A percentile compares a stretch with the other conserved stretches of the same genome.
These are phyloP conservation scores for Procambarus virginalis DNA, from an alignment of 1,140 invertebrate species.

Conservation along the genomic window DNA sequence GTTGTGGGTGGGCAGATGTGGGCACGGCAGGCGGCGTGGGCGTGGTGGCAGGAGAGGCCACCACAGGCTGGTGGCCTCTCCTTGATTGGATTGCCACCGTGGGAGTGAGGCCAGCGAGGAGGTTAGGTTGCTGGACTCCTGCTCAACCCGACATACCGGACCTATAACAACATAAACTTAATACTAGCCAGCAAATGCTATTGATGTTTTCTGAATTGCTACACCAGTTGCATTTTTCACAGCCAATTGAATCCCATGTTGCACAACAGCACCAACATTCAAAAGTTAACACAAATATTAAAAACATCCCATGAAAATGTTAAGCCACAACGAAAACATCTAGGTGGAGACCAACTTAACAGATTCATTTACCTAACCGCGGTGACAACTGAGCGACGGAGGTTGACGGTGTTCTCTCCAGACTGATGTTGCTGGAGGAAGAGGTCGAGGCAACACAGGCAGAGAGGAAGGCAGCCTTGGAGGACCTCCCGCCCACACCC, in stretches of 20 bases:
- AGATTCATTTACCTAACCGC: neutral
- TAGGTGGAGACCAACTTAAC: neutral
- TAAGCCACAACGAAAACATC: neutral
- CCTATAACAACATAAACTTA: neutral
- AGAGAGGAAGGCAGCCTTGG: slow-evolving; percentile 13
- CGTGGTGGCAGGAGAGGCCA: neutral
- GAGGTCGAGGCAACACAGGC: slow-evolving; percentile 7
- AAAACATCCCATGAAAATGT: neutral
- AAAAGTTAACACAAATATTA: neutral
- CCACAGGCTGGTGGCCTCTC: too few relatives aligned
- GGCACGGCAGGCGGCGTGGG: neutral
- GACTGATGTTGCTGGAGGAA: neutral
- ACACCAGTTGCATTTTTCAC: neutral
- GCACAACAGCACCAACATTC: neutral
- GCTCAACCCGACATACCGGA: neutral
- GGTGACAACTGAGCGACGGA: neutral
- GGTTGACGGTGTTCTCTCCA: neutral
- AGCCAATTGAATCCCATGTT: neutral
- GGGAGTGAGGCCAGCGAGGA: neutral
- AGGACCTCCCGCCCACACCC: neutral
- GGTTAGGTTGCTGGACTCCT: neutral
- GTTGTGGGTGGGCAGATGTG: neutral
- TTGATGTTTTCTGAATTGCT: neutral
- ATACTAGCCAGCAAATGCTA: neutral
- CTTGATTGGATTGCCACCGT: neutral